Base-by-base conservation (phyloP, 2,113 vertebrate species). In the Rhagologus leucostigma region DNA sequence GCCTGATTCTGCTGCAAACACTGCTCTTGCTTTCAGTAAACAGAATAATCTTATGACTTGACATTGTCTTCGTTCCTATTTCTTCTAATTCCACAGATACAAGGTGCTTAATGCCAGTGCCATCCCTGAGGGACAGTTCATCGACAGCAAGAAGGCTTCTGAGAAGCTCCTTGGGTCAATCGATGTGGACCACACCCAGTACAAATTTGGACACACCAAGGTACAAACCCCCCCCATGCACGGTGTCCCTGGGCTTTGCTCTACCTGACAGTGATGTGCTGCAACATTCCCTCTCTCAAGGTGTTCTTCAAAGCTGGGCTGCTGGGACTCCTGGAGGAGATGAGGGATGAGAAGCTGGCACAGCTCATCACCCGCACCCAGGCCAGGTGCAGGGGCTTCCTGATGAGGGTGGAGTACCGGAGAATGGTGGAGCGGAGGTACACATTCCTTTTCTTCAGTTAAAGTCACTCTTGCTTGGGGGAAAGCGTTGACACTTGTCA, bases 301-400 rank as follows among this genome's bases (percentile, higher is more conserved):
- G 98, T 99, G 89, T 99, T 99, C 97, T 99, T 99, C 97, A 99
- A 99, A 98, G 99, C 99, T 91, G 99, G 99, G 32, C 97, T 99
- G 67, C 87, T 99, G 95, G 99, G 99, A 68, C 87, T 94, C 11
- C 97, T 99, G 70, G 99, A 99, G 87, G 99, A 99, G 97, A 98
- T 99, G 99, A 97, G 99, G 85, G 98, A 99, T 96, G 99, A 99
- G 52, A 68, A 68, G 46, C 44, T 68, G 65, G 65, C 65, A 35
- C 44, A 68, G 65, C 65, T 68, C 33, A 68, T 68, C 65, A 68
- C 65, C 17, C 65, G 65, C 44, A 68, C 65, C 33, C 65, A 68
- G 24, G 65, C 65, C 44, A 13, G 12, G 65, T 68, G 65, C 44
- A 49, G 65, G 30, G 65, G 65, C 1, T 67, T 2, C 64, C 33